phyloP scores from a whole-genome alignment of 2,888 invertebrate species.

The Pachliopta kotzebuea region DNA sequence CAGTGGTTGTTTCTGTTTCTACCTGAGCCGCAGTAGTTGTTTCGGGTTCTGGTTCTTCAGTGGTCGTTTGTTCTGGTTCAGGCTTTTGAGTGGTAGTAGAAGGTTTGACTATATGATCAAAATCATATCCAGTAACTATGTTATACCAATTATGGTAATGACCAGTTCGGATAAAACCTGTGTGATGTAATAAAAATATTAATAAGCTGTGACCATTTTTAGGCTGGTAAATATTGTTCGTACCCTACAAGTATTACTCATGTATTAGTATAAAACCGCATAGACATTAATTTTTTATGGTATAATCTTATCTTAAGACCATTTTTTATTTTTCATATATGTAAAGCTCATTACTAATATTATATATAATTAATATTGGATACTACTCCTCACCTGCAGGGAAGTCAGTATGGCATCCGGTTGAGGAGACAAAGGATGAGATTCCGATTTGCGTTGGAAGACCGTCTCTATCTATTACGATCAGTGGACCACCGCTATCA shows the following conservation, averaged over 20 bases:
- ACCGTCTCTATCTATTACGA: slow-evolving; percentile 48
- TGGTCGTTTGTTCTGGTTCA: not conserved
- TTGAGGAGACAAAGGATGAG: slow-evolving; percentile 57
- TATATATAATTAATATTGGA: too few relatives aligned
- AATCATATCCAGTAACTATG: slow-evolving; percentile 46
- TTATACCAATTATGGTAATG: slow-evolving; percentile 53
- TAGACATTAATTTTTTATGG: too few relatives aligned
- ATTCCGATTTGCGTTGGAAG: slow-evolving; percentile 50
- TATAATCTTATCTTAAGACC: too few relatives aligned
- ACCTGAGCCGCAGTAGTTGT: not conserved
- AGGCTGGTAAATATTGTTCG: not conserved
- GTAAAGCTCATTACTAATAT: too few relatives aligned
- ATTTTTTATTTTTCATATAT: too few relatives aligned
- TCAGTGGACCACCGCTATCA: slow-evolving; percentile 66
- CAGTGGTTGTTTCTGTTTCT: not conserved
- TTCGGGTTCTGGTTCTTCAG: slow-evolving; percentile 13
- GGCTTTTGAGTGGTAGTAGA: slow-evolving; percentile 7
- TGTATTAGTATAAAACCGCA: too few relatives aligned
- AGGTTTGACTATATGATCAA: slow-evolving; percentile 42
- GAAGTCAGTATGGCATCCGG: slow-evolving; percentile 56
- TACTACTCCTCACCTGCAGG: slow-evolving; percentile 55
- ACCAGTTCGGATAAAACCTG: slow-evolving; percentile 56
- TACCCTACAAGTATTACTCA: too few relatives aligned
- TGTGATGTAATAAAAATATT: not conserved
- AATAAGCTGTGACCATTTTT: not conserved